Conservation (phyloP, 2,888 invertebrate genomes). For the Cosmorhoe ocellata region DNA sequence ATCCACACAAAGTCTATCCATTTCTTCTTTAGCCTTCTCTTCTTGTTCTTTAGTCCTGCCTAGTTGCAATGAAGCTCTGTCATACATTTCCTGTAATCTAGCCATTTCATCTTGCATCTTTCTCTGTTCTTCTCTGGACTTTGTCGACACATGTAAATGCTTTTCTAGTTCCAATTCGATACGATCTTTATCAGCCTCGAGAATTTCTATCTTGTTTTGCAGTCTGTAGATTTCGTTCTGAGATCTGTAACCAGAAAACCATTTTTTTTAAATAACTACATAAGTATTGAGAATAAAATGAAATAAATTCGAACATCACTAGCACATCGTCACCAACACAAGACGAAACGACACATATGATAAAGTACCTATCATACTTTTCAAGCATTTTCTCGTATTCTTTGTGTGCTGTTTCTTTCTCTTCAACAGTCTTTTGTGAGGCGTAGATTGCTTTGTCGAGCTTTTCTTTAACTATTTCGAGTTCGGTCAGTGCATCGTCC, state of each 20-base stretch:
- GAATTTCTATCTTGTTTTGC: slow-evolving; percentile 93
- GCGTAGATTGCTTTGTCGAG: slow-evolving; percentile 92
- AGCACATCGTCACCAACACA: slow-evolving; percentile 63
- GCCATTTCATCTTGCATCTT: slow-evolving; percentile 94
- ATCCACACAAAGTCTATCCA: slow-evolving; percentile 89
- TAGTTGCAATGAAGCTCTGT: slow-evolving; percentile 92
- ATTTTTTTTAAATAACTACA: too few species aligned
- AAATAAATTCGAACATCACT: slow-evolving; percentile 29
- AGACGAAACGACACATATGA: slow-evolving; percentile 69
- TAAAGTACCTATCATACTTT: slow-evolving; percentile 91
- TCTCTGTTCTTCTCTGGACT: slow-evolving; percentile 92
- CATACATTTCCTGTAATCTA: slow-evolving; percentile 93
- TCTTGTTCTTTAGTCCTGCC: slow-evolving; percentile 94
- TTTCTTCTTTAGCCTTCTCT: slow-evolving; percentile 93
- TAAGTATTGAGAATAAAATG: too few species aligned
- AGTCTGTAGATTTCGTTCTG: slow-evolving; percentile 95
- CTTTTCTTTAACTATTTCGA: slow-evolving; percentile 94
- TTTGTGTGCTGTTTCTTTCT: slow-evolving; percentile 93
- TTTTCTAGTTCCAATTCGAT: slow-evolving; percentile 93
- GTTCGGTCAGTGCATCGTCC: slow-evolving; percentile 92
- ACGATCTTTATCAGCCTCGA: slow-evolving; percentile 94
- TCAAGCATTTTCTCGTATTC: slow-evolving; percentile 96
- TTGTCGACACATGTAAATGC: slow-evolving; percentile 88
- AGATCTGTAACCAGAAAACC: slow-evolving; percentile 81
- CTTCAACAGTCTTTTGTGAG: slow-evolving; percentile 92